These are phyloP conservation scores for Nasonovia ribisnigri DNA, from an alignment of 2,888 invertebrate species.

Conservation along the genomic window DNA sequence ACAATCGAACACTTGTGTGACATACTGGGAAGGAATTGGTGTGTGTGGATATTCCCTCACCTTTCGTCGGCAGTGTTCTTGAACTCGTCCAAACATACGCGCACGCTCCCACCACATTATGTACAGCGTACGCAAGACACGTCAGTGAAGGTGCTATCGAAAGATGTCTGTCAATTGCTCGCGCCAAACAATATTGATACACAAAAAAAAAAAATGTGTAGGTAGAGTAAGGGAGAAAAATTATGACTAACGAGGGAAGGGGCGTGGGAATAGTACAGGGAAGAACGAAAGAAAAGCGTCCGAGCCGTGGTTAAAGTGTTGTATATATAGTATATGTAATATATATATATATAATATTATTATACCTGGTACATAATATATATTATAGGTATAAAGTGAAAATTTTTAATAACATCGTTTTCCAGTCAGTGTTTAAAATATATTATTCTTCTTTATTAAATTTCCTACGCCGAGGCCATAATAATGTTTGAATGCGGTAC, in stretches of 20 bases:
- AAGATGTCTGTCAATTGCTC: conserved; percentile 13
- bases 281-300: not conserved
- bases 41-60: not conserved
- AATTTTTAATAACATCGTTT: conserved; percentile 61
- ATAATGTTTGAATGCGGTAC: conserved; percentile 51
- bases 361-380: not conserved
- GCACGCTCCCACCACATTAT: not conserved
- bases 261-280: not conserved
- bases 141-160: not conserved
- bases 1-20: conserved; percentile 34
- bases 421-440: conserved; percentile 61
- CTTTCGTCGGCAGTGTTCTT: not conserved
- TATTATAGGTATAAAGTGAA: conserved; percentile 6
- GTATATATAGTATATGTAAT: not conserved
- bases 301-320: not conserved
- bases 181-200: not conserved
- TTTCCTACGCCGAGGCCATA: conserved; percentile 44
- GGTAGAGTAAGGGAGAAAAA: not conserved
- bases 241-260: not conserved
- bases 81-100: not conserved
- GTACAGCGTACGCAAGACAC: not conserved
- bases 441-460: conserved; percentile 63
- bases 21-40: not conserved
- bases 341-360: not conserved
- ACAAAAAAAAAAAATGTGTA: not conserved